Conservation (phyloP, 2,888 invertebrate genomes). For the Caenorhabditis plicata region DNA sequence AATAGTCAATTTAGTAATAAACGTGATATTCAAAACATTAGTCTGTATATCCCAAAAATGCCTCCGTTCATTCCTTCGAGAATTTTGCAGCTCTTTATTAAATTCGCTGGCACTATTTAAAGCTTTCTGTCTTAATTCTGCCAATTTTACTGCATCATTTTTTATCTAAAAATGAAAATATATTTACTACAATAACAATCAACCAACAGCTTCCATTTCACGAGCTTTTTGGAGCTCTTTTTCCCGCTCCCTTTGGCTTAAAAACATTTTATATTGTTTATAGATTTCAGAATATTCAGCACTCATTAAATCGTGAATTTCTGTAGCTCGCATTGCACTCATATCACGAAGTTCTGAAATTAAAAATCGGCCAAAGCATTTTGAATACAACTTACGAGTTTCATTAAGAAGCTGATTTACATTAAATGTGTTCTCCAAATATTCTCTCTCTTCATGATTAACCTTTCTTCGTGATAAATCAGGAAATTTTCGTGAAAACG, state of each 20-base stretch:
- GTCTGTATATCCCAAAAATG: constrained; percentile 41
- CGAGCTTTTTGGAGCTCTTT: constrained; percentile 67
- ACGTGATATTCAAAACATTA: constrained; percentile 5
- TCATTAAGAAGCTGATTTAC: constrained; percentile 56
- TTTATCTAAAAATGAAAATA: constrained; percentile 12
- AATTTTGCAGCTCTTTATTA: constrained; percentile 26
- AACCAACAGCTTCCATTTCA: constrained; percentile 66
- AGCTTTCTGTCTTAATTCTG: constrained; percentile 17
- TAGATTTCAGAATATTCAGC: constrained; percentile 92
- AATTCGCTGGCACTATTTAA: constrained; percentile 19
- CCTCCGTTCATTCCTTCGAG: constrained; percentile 15
- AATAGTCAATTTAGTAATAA: background rate
- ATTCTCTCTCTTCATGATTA: constrained; percentile 87
- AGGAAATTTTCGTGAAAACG: constrained; percentile 84
- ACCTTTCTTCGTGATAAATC: constrained; percentile 55
- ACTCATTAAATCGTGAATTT: constrained; percentile 91
- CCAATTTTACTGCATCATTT: constrained; percentile 25
- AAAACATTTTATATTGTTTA: constrained; percentile 69
- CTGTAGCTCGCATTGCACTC: constrained; percentile 67
- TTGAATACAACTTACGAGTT: constrained; percentile 34
- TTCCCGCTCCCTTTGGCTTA: constrained; percentile 66
- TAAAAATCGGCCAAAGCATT: background rate
- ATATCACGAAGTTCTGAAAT: constrained; percentile 53
- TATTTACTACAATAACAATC: background rate
- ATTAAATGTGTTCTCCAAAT: constrained; percentile 75